Evolutionary conservation across 2,888 invertebrate genomes (phyloP), one percentile per base, ranked within the genome.

Genomic region (Cylindroiulus punctatus): DNA sequence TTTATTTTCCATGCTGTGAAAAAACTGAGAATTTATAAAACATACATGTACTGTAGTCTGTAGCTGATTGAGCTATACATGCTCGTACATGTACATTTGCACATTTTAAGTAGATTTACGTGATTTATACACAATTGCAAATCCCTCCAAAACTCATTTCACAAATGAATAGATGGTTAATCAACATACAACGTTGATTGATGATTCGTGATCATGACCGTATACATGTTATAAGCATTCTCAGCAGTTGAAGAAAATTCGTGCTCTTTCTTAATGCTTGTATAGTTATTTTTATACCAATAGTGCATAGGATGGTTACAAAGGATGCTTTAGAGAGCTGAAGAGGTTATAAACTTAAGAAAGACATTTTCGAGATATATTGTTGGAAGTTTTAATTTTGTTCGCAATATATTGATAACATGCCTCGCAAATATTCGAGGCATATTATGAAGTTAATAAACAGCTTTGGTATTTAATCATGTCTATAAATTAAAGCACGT

Each of bases 41-140:
- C n/a, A n/a, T n/a, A n/a, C n/a, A n/a, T n/a, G n/a, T n/a, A n/a
- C n/a, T n/a, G n/a, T n/a, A n/a, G n/a, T n/a, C n/a, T n/a, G n/a
- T n/a, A n/a, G n/a, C n/a, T n/a, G n/a, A n/a, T n/a, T n/a, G n/a
- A n/a, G n/a, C n/a, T n/a, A n/a, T n/a, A n/a, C n/a, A n/a, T n/a
- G n/a, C n/a, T n/a, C n/a, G n/a, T n/a, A n/a, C n/a, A n/a, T n/a
- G 1, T 12, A 12, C 44, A 44, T 44, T 44, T 44, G 14, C 10
- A 44, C 5, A 40, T 1, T 44, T 3, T 76, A 76, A 76, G 76
- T 30, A 76, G 30, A 30, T 30, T 30, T 30, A 30, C 76, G 30
- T 76, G 76, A 30, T 30, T 76, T 76, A 76, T 65, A 65, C 30
- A 76, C 26, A 76, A 76, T 76, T 76, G 76, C 76, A 76, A 76